Percentiles rank a stretch among this genome's conserved stretches.
These are phyloP conservation scores for Pristionchus fissidentatus DNA, from an alignment of 2,888 invertebrate genomes.

Conservation along the genomic window DNA sequence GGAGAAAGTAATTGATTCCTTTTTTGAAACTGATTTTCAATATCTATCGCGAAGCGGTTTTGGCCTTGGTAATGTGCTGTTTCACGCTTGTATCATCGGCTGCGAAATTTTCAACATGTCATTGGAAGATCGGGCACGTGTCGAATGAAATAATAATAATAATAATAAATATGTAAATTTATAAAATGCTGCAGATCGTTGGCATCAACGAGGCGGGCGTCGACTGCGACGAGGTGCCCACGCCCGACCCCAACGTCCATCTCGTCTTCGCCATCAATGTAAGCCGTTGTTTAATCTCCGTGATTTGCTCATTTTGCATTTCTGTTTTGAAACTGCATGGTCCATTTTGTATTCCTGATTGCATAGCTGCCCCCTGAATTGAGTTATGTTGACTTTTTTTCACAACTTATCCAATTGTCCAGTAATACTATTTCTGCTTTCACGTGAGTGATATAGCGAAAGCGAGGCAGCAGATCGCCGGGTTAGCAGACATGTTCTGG, in stretches of 20 bases:
- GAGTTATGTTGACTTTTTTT: too few species aligned
- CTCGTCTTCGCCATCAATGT: conserved; percentile 88
- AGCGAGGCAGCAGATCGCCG: too few species aligned
- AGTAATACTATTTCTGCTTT: too few species aligned
- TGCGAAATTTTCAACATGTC: background rate
- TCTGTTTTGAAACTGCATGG: too few species aligned
- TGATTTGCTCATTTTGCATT: background rate
- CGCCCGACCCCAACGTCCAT: conserved; percentile 81
- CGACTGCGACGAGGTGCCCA: conserved; percentile 72
- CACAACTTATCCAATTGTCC: too few species aligned
- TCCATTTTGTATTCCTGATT: too few species aligned
- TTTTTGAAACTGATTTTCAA: background rate
- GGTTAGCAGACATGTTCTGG: too few species aligned
- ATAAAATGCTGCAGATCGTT: conserved; percentile 50
- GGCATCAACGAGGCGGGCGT: conserved; percentile 69
- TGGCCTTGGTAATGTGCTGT: background rate
- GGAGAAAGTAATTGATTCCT: conserved; percentile 47
- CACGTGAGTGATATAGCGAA: too few species aligned
- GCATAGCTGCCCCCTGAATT: too few species aligned
- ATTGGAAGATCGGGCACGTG: background rate
- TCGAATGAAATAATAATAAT: conserved; percentile 8
- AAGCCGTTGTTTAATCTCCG: conserved; percentile 42
- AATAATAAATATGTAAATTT: background rate
- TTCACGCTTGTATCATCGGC: background rate
- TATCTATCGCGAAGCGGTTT: too few species aligned